A percentile compares a stretch with the other conserved stretches of the same genome.
Evolutionary conservation across 2,797 vertebrate species (phyloP).

Genomic region (Poecilia velifera): DNA sequence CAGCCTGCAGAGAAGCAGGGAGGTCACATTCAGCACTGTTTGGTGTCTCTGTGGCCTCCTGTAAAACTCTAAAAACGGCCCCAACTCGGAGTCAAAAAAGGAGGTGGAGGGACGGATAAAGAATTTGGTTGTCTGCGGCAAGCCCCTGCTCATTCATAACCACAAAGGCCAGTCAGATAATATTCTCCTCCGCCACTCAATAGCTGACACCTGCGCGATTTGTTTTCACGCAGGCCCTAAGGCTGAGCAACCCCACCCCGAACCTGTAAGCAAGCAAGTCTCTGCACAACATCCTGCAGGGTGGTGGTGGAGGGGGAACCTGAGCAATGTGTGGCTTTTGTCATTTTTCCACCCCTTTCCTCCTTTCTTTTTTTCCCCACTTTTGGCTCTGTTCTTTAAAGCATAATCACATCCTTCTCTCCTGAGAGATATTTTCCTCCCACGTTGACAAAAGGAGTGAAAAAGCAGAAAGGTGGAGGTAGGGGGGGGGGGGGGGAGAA

Average conservation of each 20-base stretch:
- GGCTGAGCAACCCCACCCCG: conserved; percentile 76
- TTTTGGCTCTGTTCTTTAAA: conserved; percentile 60
- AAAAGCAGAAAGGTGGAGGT: conserved; percentile 42
- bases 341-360: conserved; percentile 33
- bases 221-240: conserved; percentile 75
- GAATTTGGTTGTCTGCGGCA: conserved; percentile 66
- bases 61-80: background rate
- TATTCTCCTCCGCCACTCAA: conserved; percentile 70
- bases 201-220: conserved; percentile 80
- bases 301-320: conserved; percentile 53
- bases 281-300: conserved; percentile 72
- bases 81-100: background rate
- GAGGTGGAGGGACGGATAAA: conserved; percentile 11
- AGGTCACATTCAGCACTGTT: conserved; percentile 32
- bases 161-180: conserved; percentile 72
- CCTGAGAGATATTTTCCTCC: conserved; percentile 70
- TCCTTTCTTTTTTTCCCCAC: conserved; percentile 43
- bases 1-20: conserved; percentile 46
- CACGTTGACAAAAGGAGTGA: conserved; percentile 70
- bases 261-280: conserved; percentile 68
- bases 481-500: background rate
- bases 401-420: conserved; percentile 77
- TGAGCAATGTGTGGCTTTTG: conserved; percentile 75
- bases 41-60: conserved; percentile 1
- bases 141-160: conserved; percentile 65